Percentiles rank a stretch among this genome's conserved stretches.
phyloP scores from a whole-genome alignment of 92 coral and sea anemone genomes.

The Zoanthus gigantus region DNA sequence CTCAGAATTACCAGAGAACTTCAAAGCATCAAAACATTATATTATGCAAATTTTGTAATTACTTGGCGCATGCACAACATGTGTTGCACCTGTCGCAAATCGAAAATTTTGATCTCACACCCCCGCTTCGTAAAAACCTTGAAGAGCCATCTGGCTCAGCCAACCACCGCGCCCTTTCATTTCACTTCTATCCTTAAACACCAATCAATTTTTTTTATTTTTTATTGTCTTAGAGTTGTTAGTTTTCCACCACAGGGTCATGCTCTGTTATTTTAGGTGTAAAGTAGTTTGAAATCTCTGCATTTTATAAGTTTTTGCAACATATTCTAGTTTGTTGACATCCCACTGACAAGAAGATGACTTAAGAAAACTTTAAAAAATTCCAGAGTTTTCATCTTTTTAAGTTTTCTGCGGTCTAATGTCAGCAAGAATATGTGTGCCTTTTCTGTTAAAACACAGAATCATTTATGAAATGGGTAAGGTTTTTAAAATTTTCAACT shows the following conservation, averaged over 20 bases:
- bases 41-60: constrained; percentile 43
- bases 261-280: not conserved
- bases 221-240: too few relatives aligned
- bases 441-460: too few relatives aligned
- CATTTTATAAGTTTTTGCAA: too few relatives aligned
- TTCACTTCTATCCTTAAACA: not conserved
- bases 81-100: constrained; percentile 32
- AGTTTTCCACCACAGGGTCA: not conserved
- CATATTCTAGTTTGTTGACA: too few relatives aligned
- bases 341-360: too few relatives aligned
- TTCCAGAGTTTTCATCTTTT: too few relatives aligned
- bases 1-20: constrained; percentile 10
- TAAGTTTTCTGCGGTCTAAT: too few relatives aligned
- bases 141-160: constrained; percentile 22
- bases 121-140: constrained; percentile 20
- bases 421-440: too few relatives aligned
- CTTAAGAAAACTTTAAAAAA: too few relatives aligned
- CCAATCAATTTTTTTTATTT: constrained; percentile 8
- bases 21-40: constrained; percentile 42
- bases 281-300: too few relatives aligned
- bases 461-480: too few relatives aligned
- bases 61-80: constrained; percentile 26
- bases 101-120: constrained; percentile 28
- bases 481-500: too few relatives aligned
- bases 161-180: constrained; percentile 48